Percentiles rank a stretch among this genome's conserved stretches.
Evolutionary conservation across 2,113 vertebrate species (phyloP).

Genomic region (Trogon melanurus): DNA sequence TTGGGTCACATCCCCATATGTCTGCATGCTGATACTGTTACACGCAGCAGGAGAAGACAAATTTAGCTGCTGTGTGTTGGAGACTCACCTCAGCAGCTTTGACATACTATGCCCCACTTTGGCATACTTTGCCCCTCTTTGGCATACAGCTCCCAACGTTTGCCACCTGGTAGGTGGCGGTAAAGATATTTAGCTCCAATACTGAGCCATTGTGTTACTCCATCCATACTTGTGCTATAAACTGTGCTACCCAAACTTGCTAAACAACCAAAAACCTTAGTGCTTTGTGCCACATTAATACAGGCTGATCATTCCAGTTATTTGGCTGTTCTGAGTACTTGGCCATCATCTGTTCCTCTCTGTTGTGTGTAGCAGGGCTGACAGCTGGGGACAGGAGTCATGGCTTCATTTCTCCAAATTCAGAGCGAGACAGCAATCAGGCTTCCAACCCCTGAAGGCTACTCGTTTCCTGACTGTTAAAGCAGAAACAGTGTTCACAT

Average conservation of each 20-base stretch:
- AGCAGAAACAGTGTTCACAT: neutral
- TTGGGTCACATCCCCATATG: neutral
- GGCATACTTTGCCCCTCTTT: neutral
- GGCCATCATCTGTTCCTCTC: neutral
- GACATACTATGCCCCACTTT: neutral
- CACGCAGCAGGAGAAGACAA: neutral
- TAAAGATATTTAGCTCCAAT: neutral
- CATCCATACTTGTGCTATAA: neutral
- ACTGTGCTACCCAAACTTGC: neutral
- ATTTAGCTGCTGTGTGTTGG: neutral
- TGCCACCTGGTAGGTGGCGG: neutral
- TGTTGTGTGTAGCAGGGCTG: neutral
- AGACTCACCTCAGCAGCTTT: neutral
- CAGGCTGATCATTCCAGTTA: neutral
- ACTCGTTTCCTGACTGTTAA: neutral
- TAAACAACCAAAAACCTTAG: fast-evolving
- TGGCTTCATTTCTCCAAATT: neutral
- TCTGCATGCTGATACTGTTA: neutral
- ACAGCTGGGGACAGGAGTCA: neutral
- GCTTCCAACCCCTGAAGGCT: constrained; percentile 1
- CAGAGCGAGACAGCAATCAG: neutral
- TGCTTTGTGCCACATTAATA: neutral
- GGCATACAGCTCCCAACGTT: neutral
- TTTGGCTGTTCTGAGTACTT: neutral
- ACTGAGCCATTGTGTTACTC: neutral